Evolutionary conservation across 1,140 invertebrate species (phyloP), one percentile per base, ranked within the genome.

Genomic region (Chionoecetes opilio): DNA sequence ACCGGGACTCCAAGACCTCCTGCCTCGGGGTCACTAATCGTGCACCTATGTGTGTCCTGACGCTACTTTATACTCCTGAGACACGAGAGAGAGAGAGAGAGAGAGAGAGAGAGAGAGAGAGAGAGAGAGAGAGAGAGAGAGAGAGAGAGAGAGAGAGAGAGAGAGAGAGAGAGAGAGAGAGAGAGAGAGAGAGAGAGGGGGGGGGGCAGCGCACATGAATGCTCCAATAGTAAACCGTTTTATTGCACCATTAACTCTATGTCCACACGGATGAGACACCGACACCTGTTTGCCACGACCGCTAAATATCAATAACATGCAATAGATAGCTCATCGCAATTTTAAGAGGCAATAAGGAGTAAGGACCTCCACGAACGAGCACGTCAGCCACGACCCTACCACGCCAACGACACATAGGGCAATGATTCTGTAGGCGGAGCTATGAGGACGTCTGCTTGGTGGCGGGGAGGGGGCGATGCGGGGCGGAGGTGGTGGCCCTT

Each of bases 161-260:
- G 63, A n/a, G 63, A n/a, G 63, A n/a, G 63, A n/a, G 63, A n/a
- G 63, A n/a, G 63, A n/a, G 63, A n/a, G 63, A n/a, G 63, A n/a
- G 63, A n/a, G 63, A n/a, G 53, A 3, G 21, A 3, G 6, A 21
- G 6, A 21, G 53, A 3, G 53, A 26, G n/a, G 63, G 21, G 21
- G 6, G 26, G 63, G 21, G 6, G 21, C 63, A 8, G 3, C 2
- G 5, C n/a, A 75, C 63, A 75, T 75, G 63, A 75, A 75, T 75
- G 21, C 26, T n/a, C 63, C 63, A 75, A 26, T 75, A 75, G 6
- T 75, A 26, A 6, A 26, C 11, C 63, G n/a, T 75, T 75, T 75
- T 75, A 75, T n/a, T n/a, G n/a, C 63, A 75, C 63, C 63, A n/a
- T n/a, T n/a, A 75, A 26, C 21, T 75, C 11, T 75, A 26, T 75